Percentiles rank a stretch among this genome's conserved stretches.
Conservation (phyloP, 2,888 invertebrate genomes). For the Lymantria dispar region DNA sequence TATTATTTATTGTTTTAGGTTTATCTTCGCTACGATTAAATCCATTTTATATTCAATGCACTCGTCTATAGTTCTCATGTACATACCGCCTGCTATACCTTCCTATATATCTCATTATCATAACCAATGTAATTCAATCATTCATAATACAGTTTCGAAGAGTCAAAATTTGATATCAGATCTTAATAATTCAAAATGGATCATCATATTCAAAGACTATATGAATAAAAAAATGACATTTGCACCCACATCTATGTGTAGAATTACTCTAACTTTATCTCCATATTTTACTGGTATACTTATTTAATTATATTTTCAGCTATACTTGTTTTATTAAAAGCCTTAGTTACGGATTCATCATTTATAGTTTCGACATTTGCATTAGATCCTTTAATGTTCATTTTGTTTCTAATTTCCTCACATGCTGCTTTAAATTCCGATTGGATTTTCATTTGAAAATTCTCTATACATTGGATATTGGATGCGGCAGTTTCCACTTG, state of each 20-base stretch:
- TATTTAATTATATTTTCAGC: constrained; percentile 26
- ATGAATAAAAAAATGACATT: constrained; percentile 76
- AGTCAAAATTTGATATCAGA: constrained; percentile 44
- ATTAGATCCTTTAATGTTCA: constrained; percentile 43
- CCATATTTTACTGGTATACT: constrained; percentile 73
- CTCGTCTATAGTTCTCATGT: constrained; percentile 55
- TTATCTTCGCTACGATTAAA: constrained; percentile 71
- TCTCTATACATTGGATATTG: constrained; percentile 50
- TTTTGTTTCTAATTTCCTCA: constrained; percentile 71
- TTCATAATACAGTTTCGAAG: constrained; percentile 46
- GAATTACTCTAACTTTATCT: constrained; percentile 62
- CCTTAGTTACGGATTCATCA: constrained; percentile 21
- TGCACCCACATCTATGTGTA: constrained; percentile 72
- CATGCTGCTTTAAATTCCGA: constrained; percentile 74
- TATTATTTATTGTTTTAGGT: constrained; percentile 76
- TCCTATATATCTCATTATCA: constrained; percentile 53
- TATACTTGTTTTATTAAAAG: constrained; percentile 5
- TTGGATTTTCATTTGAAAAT: constrained; percentile 53
- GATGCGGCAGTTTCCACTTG: constrained; percentile 78
- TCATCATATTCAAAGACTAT: constrained; percentile 63
- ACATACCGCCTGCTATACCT: constrained; percentile 52
- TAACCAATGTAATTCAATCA: constrained; percentile 43
- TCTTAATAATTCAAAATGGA: constrained; percentile 58
- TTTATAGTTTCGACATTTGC: constrained; percentile 31
- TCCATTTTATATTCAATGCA: constrained; percentile 54